phyloP scores from a whole-genome alignment of 2,113 vertebrate genomes.

The Oplegnathus fasciatus region DNA sequence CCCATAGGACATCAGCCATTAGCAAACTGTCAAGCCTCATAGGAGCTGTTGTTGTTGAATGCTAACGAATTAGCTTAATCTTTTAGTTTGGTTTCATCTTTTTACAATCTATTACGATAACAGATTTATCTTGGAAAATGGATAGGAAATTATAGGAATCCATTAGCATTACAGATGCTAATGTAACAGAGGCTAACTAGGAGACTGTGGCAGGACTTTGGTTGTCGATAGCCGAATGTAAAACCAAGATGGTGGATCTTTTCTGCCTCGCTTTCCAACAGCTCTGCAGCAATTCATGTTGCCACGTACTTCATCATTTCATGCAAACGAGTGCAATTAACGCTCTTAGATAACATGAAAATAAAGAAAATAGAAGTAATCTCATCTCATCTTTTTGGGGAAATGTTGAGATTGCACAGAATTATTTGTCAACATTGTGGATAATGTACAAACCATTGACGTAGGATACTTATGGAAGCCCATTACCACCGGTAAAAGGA shows the following conservation, averaged over 20 bases:
- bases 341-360: neutral
- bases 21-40: no score
- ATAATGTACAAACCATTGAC: neutral
- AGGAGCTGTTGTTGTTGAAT: no score
- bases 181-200: neutral
- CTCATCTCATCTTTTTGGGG: neutral
- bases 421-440: neutral
- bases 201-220: neutral
- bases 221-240: neutral
- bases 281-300: neutral
- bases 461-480: no score
- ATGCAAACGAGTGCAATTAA: neutral
- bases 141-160: neutral
- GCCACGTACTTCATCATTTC: neutral
- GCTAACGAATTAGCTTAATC: no score
- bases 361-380: neutral
- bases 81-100: no score
- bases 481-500: no score
- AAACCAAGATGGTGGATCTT: neutral
- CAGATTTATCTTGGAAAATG: neutral
- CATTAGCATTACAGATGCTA: neutral
- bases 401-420: neutral
- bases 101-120: no score
- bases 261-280: neutral
- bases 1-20: no score